Evolutionary conservation across 2,797 vertebrate genomes (phyloP), one percentile per base, ranked within the genome.

Genomic region (Borostomias antarcticus): DNA sequence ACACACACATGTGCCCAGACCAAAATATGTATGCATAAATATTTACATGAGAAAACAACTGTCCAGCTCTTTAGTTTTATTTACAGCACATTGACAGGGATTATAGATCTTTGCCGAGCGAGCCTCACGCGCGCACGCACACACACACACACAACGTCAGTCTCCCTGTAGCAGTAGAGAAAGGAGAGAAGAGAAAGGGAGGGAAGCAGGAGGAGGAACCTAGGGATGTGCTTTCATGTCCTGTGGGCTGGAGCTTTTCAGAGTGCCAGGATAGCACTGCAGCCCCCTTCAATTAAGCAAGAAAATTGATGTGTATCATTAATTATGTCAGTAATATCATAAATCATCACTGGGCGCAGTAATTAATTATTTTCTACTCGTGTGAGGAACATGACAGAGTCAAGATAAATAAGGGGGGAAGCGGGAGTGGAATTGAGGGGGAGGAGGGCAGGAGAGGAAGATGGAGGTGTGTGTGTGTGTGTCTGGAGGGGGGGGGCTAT

Each of bases 321-420:
- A 97, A 96, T 98, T 96, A 97, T 77, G 89, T 95, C 95, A 95
- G 92, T 92, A 91, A 95, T 95, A 95, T 94, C 93, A 95, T 97
- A 96, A 95, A 97, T 96, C 94, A 95, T 93, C 89, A 92, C 85
- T 93, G 92, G 95, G 88, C 90, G 87, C 89, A 91, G 89, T 92
- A 95, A 97, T 96, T 95, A 95, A 95, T 97, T 96, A 95, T 94
- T 95, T 95, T 95, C 93, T 92, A 93, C 89, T 93, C 89, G 88
- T 90, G 83, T 91, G 89, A 94, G 93, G 93, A 94, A 94, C 93
- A 93, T 94, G 93, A 95, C 93, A 94, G 88, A 91, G 89, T 89
- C 78, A 92, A 94, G 90, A 95, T 94, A 94, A 94, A 95, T 93
- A 93, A 92, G 66, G 82, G 79, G 77, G 79, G 76, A 72, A 88